Percentiles rank a stretch among this genome's conserved stretches.
Conservation (phyloP, 2,113 vertebrate genomes). For the Cyprinodon tularosa region DNA sequence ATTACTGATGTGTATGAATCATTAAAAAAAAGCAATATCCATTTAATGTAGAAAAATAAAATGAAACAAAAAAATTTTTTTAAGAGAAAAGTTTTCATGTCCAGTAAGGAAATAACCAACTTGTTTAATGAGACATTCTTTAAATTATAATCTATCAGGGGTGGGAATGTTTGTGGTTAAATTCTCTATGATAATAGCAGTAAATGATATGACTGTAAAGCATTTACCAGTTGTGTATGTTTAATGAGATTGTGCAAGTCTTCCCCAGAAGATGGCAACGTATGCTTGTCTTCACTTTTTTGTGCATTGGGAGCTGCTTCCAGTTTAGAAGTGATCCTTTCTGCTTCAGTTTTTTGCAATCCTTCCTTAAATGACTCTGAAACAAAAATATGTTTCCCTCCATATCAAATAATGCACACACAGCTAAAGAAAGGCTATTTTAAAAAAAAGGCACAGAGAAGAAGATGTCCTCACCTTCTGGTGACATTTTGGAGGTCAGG, state of each 20-base stretch:
- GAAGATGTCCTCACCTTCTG: slow-evolving; percentile 61
- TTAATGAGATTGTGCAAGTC: slow-evolving; percentile 45
- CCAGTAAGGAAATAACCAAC: no score
- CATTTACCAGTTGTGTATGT: slow-evolving; percentile 65
- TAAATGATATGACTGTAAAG: background rate
- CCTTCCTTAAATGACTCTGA: slow-evolving; percentile 56
- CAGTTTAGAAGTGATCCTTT: slow-evolving; percentile 49
- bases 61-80: no score
- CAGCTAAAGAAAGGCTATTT: background rate
- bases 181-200: background rate
- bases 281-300: slow-evolving; percentile 40
- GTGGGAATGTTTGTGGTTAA: no score
- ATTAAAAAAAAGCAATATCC: no score
- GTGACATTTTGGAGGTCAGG: slow-evolving; percentile 20
- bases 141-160: background rate
- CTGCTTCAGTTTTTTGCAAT: slow-evolving; percentile 15
- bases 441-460: background rate
- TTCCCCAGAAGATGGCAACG: slow-evolving; percentile 59
- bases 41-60: no score
- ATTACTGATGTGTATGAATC: no score
- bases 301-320: slow-evolving; percentile 36
- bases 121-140: background rate
- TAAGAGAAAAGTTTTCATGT: no score
- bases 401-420: background rate
- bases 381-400: slow-evolving; percentile 1